Conservation (phyloP, 2,888 invertebrate species). For the Erynnis tages region DNA sequence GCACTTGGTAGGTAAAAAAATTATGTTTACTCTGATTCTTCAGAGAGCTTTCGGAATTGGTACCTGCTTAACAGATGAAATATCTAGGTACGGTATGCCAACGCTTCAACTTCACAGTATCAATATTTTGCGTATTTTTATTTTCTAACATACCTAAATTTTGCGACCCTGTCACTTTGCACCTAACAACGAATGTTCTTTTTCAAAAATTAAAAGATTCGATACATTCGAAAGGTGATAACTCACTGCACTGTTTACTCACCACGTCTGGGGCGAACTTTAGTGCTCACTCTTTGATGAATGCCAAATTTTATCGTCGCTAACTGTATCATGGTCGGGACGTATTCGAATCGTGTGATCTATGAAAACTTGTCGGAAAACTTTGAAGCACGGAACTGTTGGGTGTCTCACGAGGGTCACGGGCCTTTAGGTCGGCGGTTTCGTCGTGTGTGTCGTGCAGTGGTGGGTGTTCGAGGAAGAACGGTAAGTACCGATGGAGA, state of each 20-base stretch:
- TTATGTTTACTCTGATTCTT: too few relatives aligned
- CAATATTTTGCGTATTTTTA: neutral
- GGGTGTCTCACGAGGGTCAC: slow-evolving; percentile 6
- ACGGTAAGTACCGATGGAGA: slow-evolving; percentile 78
- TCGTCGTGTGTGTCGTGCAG: slow-evolving; percentile 51
- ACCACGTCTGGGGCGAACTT: slow-evolving; percentile 71
- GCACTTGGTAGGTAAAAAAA: too few relatives aligned
- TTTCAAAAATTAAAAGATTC: slow-evolving; percentile 12
- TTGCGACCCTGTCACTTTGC: slow-evolving; percentile 12
- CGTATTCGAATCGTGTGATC: slow-evolving; percentile 28
- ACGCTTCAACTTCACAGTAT: neutral
- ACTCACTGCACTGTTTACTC: slow-evolving; percentile 78
- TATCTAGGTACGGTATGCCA: too few relatives aligned
- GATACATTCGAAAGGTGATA: slow-evolving; percentile 30
- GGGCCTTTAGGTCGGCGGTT: slow-evolving; percentile 37
- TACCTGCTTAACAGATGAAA: too few relatives aligned
- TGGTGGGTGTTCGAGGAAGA: slow-evolving; percentile 42
- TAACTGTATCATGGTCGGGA: slow-evolving; percentile 82
- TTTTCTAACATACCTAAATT: slow-evolving; percentile 1
- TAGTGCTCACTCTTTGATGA: slow-evolving; percentile 79
- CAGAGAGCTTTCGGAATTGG: too few relatives aligned
- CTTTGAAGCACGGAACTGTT: slow-evolving; percentile 28
- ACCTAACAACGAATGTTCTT: slow-evolving; percentile 25
- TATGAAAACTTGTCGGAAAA: slow-evolving; percentile 22
- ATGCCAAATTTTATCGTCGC: slow-evolving; percentile 84